Evolutionary conservation across 2,797 vertebrate genomes (phyloP).

Genomic region (Epinephelus malabaricus): DNA sequence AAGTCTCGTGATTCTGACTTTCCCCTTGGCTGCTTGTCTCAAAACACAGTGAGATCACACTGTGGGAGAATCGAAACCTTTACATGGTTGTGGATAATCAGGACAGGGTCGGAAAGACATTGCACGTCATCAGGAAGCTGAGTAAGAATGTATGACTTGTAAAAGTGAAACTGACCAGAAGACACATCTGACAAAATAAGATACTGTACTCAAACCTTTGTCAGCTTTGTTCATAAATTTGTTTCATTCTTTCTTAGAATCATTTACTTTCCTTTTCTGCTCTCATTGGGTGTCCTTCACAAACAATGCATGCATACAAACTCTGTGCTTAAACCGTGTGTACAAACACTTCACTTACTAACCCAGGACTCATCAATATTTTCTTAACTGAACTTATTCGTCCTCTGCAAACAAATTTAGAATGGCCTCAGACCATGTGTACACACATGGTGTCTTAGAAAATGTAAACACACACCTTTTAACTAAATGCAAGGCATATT

Average conservation of each 20-base stretch:
- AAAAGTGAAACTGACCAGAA: conserved; percentile 5
- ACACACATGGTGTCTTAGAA: too few relatives aligned
- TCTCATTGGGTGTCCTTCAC: background rate
- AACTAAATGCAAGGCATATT: too few relatives aligned
- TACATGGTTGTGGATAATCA: background rate
- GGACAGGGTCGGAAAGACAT: background rate
- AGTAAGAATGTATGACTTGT: background rate
- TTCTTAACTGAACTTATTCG: too few relatives aligned
- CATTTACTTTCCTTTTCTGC: background rate
- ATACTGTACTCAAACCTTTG: background rate
- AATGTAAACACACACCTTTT: too few relatives aligned
- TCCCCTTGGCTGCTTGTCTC: conserved; percentile 2
- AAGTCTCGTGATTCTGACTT: conserved; percentile 38
- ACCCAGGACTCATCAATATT: too few relatives aligned
- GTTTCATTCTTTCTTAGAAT: background rate
- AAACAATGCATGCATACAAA: too few relatives aligned
- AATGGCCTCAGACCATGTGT: too few relatives aligned
- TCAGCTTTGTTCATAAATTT: background rate
- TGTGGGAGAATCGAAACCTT: conserved; percentile 27
- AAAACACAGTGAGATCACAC: conserved; percentile 22
- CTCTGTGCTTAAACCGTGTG: too few relatives aligned
- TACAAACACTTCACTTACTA: too few relatives aligned
- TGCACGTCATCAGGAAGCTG: conserved; percentile 4
- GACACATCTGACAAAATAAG: background rate
- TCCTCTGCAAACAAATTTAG: too few relatives aligned